phyloP scores from a whole-genome alignment of 2,797 vertebrate genomes.

The Phoebastria nigripes region DNA sequence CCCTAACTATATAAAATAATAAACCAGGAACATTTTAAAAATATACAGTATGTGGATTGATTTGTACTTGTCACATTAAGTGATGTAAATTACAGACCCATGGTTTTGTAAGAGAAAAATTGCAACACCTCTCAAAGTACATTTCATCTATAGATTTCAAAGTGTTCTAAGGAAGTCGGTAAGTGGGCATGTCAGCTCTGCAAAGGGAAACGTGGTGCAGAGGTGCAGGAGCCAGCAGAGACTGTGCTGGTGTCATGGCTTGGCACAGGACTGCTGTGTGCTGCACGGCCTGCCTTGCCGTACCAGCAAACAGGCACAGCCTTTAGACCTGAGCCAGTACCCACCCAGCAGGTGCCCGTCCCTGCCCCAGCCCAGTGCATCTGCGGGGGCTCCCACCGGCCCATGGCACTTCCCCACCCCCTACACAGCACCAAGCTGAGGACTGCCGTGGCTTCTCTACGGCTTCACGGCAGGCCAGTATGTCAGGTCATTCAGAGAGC shows the following conservation, averaged over 20 bases:
- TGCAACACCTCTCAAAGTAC: background rate
- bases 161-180: background rate
- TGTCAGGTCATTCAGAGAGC: background rate
- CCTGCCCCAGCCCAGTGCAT: background rate
- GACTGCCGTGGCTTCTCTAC: background rate
- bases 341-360: too few relatives aligned
- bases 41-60: background rate
- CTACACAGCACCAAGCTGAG: background rate
- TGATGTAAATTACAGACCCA: background rate
- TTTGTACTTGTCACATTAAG: slow-evolving; percentile 11
- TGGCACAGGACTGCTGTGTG: background rate
- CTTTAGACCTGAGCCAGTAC: background rate
- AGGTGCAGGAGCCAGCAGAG: accelerated
- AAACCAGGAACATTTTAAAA: background rate
- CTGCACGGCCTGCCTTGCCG: background rate
- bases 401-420: accelerated
- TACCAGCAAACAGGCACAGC: background rate
- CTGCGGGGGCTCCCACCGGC: accelerated
- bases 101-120: background rate
- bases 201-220: accelerated
- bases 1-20: background rate
- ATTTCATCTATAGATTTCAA: background rate
- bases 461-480: background rate
- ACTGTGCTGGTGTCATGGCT: background rate
- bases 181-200: accelerated